Base-by-base conservation (phyloP, 2,113 vertebrate genomes). In the Pseudolaguvia tuberculata region DNA sequence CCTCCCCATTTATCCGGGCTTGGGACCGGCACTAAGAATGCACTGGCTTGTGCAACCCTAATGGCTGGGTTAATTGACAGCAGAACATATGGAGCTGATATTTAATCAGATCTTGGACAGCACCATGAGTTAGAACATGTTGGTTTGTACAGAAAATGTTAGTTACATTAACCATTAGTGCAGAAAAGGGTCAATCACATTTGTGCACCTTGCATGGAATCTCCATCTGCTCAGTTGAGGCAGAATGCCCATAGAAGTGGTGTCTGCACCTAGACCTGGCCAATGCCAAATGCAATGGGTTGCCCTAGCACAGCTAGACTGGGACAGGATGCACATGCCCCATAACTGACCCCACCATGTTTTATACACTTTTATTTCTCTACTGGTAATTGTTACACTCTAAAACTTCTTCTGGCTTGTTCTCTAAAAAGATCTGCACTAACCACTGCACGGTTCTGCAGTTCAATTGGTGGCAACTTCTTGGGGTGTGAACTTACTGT, bases 11-110 rank as follows among this genome's bases (percentile, higher is more conserved):
- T n/a, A n/a, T n/a, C n/a, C n/a, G n/a, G n/a, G n/a, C n/a, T n/a
- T n/a, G n/a, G n/a, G n/a, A n/a, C n/a, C n/a, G n/a, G n/a, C n/a
- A n/a, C n/a, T n/a, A n/a, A n/a, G n/a, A n/a, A n/a, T n/a, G n/a
- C n/a, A n/a, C n/a, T n/a, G n/a, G n/a, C n/a, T n/a, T n/a, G n/a
- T n/a, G n/a, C n/a, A n/a, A n/a, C n/a, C n/a, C n/a, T n/a, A n/a
- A n/a, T n/a, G n/a, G n/a, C n/a, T n/a, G n/a, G n/a, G n/a, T n/a
- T n/a, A n/a, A n/a, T n/a, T n/a, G n/a, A n/a, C n/a, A n/a, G n/a
- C n/a, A 66, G 39, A 17, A 39, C 62, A 48, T 66, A 39, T 66
- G 62, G 62, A 17, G 14, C 62, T 66, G n/a, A 66, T 47, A 21
- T 15, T 66, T 20, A 35, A n/a, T 15, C 62, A 47, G 21, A 14